These are phyloP conservation scores for Acrossocheilus fasciatus DNA, from an alignment of 2,797 vertebrate genomes.

Conservation along the genomic window DNA sequence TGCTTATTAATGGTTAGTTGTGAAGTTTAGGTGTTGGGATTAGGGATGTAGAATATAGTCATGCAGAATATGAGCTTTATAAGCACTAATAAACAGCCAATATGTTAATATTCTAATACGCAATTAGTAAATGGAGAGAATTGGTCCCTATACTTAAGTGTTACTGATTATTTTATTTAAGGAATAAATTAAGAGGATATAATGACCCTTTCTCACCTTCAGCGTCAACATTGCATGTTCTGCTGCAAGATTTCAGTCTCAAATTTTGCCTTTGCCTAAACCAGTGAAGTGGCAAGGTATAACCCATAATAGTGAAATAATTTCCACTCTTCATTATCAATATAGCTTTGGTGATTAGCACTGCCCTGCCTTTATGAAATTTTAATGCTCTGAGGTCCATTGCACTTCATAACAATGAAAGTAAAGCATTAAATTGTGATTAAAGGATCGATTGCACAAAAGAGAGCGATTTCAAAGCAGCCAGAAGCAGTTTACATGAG, in stretches of 20 bases:
- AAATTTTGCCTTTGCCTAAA: constrained; percentile 5
- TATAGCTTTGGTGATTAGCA: constrained; percentile 59
- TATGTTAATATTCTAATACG: no score
- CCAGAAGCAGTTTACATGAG: constrained; percentile 27
- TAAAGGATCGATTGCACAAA: constrained; percentile 60
- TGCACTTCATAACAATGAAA: constrained; percentile 59
- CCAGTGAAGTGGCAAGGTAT: constrained; percentile 26
- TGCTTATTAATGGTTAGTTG: no score
- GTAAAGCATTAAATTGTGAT: constrained; percentile 63
- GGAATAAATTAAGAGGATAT: background rate
- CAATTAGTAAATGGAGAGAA: no score
- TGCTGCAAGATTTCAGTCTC: constrained; percentile 48
- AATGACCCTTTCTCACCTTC: background rate
- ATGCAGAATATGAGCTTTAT: no score
- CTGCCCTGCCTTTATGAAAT: constrained; percentile 58
- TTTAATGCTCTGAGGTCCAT: constrained; percentile 63
- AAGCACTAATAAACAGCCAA: no score
- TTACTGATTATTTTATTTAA: background rate
- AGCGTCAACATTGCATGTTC: background rate
- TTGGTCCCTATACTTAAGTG: no score
- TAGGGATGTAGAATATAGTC: no score
- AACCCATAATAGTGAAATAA: constrained; percentile 46
- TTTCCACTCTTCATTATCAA: constrained; percentile 64
- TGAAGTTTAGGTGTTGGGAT: no score
- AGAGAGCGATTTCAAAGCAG: constrained; percentile 17